Conservation (phyloP, 2,797 vertebrate genomes). For the Catamblyrhynchus diadema region DNA sequence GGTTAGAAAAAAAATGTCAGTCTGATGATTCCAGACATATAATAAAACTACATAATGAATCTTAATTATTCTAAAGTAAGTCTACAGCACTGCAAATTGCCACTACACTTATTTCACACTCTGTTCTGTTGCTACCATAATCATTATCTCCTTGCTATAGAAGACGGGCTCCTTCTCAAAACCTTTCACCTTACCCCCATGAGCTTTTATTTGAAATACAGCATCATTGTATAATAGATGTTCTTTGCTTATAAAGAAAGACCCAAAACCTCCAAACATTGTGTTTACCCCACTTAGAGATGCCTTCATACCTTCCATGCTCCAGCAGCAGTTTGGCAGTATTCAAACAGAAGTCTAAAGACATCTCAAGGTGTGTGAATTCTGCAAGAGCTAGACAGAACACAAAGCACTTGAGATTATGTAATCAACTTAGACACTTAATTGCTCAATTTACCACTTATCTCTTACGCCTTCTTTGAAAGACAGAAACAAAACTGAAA, state of each 20-base stretch:
- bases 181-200: neutral
- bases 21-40: neutral
- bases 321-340: conserved; percentile 84
- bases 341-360: conserved; percentile 84
- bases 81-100: neutral
- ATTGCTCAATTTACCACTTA: neutral
- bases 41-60: neutral
- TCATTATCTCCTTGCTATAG: neutral
- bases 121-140: neutral
- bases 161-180: neutral
- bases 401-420: conserved; percentile 2
- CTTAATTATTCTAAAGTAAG: neutral
- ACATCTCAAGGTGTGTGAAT: conserved; percentile 75
- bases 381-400: conserved; percentile 78
- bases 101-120: neutral
- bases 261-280: neutral
- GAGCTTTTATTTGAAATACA: neutral
- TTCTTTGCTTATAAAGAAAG: neutral
- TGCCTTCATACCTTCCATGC: conserved; percentile 81
- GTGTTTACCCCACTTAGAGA: neutral
- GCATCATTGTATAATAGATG: neutral
- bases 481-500: neutral
- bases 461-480: neutral
- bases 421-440: neutral
- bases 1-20: neutral